Conservation (phyloP, 1,140 invertebrate species). For the Hesperophylax magnus region DNA sequence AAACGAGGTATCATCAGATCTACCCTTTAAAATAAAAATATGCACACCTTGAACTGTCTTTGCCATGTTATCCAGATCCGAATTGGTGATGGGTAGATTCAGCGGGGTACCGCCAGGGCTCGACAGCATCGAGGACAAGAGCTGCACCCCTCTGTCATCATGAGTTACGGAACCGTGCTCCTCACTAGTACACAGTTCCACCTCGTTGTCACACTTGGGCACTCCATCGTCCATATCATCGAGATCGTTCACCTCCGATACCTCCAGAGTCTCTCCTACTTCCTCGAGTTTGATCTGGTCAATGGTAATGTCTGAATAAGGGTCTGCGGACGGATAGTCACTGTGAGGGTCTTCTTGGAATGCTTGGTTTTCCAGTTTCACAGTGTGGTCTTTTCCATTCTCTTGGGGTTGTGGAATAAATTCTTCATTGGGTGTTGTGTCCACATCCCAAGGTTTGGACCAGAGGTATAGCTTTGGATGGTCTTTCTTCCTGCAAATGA, state of each 20-base stretch:
- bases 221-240: slow-evolving; percentile 41
- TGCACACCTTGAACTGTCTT: slow-evolving; percentile 64
- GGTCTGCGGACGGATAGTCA: not conserved
- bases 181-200: slow-evolving; percentile 36
- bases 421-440: slow-evolving; percentile 50
- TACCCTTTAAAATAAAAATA: too few species aligned
- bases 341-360: not conserved
- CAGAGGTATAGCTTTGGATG: slow-evolving; percentile 89
- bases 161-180: not conserved
- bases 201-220: slow-evolving; percentile 45
- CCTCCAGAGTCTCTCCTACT: slow-evolving; percentile 20
- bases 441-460: slow-evolving; percentile 87
- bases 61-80: slow-evolving; percentile 64
- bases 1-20: too few species aligned
- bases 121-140: slow-evolving; percentile 60
- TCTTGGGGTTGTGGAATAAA: not conserved
- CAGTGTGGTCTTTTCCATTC: not conserved
- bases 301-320: slow-evolving; percentile 16
- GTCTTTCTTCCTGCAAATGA: slow-evolving; percentile 75
- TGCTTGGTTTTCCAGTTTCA: not conserved
- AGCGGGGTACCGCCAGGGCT: slow-evolving; percentile 61
- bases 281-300: slow-evolving; percentile 29
- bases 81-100: slow-evolving; percentile 64
- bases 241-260: slow-evolving; percentile 51
- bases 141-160: slow-evolving; percentile 50